These are phyloP conservation scores for Formica exsecta DNA, from an alignment of 1,140 invertebrate genomes.

Conservation along the genomic window DNA sequence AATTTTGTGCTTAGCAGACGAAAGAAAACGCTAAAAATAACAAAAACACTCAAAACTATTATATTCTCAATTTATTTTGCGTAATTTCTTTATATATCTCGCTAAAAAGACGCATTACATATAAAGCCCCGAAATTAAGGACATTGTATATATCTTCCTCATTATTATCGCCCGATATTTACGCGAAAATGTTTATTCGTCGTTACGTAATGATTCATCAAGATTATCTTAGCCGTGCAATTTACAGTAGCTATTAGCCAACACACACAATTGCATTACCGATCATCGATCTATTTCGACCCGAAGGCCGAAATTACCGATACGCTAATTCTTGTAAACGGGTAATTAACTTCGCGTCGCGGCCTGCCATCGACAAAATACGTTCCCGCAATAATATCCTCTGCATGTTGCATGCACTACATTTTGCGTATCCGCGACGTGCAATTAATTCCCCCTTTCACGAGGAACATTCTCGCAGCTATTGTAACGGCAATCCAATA, in stretches of 20 bases:
- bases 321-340: conserved; percentile 61
- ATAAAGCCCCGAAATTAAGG: background rate
- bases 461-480: conserved; percentile 35
- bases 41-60: background rate
- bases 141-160: conserved; percentile 1
- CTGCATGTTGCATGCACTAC: conserved; percentile 2
- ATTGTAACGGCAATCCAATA: conserved; percentile 64
- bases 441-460: conserved; percentile 67
- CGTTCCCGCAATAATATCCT: conserved; percentile 39
- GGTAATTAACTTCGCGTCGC: conserved; percentile 66
- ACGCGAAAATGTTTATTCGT: background rate
- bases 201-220: background rate
- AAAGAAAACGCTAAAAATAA: background rate
- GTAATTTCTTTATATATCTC: background rate
- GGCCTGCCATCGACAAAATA: conserved; percentile 49
- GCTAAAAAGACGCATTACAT: background rate
- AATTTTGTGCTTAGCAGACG: background rate
- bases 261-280: conserved; percentile 36
- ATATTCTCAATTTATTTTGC: background rate
- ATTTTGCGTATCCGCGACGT: conserved; percentile 50
- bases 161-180: background rate
- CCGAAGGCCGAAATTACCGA: conserved; percentile 62
- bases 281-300: conserved; percentile 46
- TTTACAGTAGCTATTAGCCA: conserved; percentile 48
- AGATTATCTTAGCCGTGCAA: conserved; percentile 59